Base-by-base conservation (phyloP, 2,797 vertebrate species). In the Helicolenus hilgendorfi region DNA sequence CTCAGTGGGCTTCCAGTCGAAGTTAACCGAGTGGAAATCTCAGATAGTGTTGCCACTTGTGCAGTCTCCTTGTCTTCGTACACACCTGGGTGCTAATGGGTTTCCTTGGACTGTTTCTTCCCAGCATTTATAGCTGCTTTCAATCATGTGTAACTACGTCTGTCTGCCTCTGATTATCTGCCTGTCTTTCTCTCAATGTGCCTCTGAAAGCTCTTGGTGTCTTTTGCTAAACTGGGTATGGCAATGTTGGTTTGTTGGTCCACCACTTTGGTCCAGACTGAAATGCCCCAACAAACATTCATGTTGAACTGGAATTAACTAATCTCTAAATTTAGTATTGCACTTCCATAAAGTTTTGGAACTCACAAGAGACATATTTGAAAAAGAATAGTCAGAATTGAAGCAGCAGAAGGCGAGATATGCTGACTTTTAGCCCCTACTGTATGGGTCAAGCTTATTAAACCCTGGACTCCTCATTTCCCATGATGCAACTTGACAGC, bases 11-110 rank as follows among this genome's bases (percentile, higher is more conserved):
- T 85, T 83, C 62, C 87, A 81, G 87, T 85, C 49, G 11, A 75
- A 88, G 88, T 27, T 81, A 94, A 90, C 92, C 69, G 27, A 75
- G 85, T 93, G 91, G 89, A 95, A 94, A 92, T 33, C 81, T 27
- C 49, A 72, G 74, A 90, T 86, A 87, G 55, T 62, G 59, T 78
- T 76, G 62, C 79, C 76, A 29, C 80, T 89, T 84, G 41, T 90
- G 86, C 80, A 62, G 63, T 65, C 56, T 78, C 18, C 62, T 81
- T 81, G 84, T 86, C 70, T 78, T 20, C 3, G 1, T 36, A 55
- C 88, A 88, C 91, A 87, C 83, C 87, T 89, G 89, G 76, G 29
- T 81, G 86, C 78, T 90, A 62, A 73, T 75, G 64, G 36, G 31
- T 81, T 86, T 74, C 53, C 24, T 71, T 36, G 7, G 71, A 67